These are phyloP conservation scores for Axea sp. DNA, from an alignment of 2,888 invertebrate genomes.

Conservation along the genomic window DNA sequence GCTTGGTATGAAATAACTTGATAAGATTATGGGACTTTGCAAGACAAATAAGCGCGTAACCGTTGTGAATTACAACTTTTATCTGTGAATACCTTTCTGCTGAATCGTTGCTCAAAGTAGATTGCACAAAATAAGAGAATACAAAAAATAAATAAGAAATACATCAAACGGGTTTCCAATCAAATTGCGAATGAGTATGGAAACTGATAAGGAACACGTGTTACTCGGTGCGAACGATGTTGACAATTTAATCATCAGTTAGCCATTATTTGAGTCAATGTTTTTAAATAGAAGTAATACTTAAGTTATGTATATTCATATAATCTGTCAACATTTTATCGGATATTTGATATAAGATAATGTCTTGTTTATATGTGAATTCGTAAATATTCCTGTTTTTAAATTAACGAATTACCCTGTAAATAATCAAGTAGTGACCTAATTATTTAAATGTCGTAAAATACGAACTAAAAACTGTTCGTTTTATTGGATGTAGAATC, in stretches of 20 bases:
- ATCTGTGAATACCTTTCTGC: not conserved
- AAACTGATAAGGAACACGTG: slow-evolving; percentile 42
- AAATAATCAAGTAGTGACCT: slow-evolving; percentile 10
- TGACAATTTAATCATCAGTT: slow-evolving; percentile 46
- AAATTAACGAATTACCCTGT: slow-evolving; percentile 21
- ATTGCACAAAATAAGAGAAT: not conserved
- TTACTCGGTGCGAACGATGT: slow-evolving; percentile 9
- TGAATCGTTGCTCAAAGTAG: not conserved
- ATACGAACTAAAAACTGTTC: not conserved
- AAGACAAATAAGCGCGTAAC: not conserved
- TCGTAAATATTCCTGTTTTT: slow-evolving; percentile 25
- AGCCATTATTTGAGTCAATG: slow-evolving; percentile 19
- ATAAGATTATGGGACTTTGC: not conserved
- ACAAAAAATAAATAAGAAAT: slow-evolving; percentile 4
- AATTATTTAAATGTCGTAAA: slow-evolving; percentile 15
- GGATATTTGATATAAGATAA: slow-evolving; percentile 9
- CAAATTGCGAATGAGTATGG: slow-evolving; percentile 2
- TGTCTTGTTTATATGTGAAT: slow-evolving; percentile 14
- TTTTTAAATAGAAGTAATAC: slow-evolving; percentile 27
- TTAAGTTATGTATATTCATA: slow-evolving; percentile 44
- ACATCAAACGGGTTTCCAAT: slow-evolving; percentile 7
- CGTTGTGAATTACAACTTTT: not conserved
- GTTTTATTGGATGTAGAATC: not conserved
- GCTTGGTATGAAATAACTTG: not conserved
- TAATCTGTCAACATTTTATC: slow-evolving; percentile 21